Evolutionary conservation across 2,113 vertebrate genomes (phyloP).

Genomic region (Indicator maculatus): DNA sequence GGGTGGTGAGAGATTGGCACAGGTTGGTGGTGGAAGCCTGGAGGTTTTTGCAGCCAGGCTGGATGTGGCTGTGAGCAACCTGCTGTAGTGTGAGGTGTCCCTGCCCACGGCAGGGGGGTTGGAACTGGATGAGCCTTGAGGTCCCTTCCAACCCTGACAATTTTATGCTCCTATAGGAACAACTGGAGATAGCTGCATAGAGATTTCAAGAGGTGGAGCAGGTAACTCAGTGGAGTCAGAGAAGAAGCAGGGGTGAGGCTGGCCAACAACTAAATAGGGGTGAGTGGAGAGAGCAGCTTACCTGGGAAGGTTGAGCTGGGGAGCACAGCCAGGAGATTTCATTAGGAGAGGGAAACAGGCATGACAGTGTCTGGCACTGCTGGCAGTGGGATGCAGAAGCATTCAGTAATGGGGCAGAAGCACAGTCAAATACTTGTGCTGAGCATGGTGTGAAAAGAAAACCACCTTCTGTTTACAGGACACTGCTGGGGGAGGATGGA

Average conservation of each 20-base stretch:
- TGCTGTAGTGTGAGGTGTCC: too few relatives aligned
- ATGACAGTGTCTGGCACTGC: not conserved
- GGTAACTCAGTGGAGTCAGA: not conserved
- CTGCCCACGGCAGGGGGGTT: too few relatives aligned
- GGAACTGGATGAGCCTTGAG: too few relatives aligned
- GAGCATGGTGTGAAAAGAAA: not conserved
- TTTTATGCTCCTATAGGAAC: not conserved
- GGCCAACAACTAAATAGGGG: not conserved
- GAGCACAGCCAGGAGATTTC: not conserved
- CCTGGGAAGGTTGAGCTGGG: not conserved
- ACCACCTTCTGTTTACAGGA: not conserved
- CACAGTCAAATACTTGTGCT: not conserved
- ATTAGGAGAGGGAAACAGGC: not conserved
- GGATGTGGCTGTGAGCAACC: too few relatives aligned
- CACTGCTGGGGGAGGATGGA: not conserved
- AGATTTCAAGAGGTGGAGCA: not conserved
- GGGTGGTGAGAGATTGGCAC: too few relatives aligned
- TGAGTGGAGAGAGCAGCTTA: not conserved
- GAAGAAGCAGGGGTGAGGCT: not conserved
- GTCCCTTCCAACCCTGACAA: too few relatives aligned
- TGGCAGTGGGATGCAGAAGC: not conserved
- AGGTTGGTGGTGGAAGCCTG: too few relatives aligned
- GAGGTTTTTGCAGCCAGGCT: too few relatives aligned
- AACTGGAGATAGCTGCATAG: rapidly evolving
- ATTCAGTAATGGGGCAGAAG: not conserved